These are phyloP conservation scores for Busseola fusca DNA, from an alignment of 2,888 invertebrate species.

Conservation along the genomic window DNA sequence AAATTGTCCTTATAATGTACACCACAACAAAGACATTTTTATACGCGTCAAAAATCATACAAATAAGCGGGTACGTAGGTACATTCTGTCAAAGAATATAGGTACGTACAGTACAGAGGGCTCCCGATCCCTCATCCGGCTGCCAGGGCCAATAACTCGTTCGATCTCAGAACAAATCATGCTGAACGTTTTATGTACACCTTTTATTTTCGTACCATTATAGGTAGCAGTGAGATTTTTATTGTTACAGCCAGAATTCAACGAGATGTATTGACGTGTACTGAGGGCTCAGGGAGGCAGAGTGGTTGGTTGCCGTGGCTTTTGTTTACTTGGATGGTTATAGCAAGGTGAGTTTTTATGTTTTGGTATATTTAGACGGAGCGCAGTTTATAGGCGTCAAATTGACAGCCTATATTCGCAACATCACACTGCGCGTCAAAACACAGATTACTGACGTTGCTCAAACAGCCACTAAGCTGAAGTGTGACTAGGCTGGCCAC, in stretches of 20 bases:
- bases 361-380: not conserved
- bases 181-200: conserved; percentile 55
- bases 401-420: too few species aligned
- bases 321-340: conserved; percentile 13
- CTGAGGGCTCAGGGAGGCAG: not conserved
- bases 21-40: conserved; percentile 34
- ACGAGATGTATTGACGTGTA: conserved; percentile 14
- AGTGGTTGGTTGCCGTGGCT: not conserved
- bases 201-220: conserved; percentile 48
- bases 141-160: conserved; percentile 58
- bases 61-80: conserved; percentile 7
- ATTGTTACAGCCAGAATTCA: conserved; percentile 42
- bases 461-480: too few species aligned
- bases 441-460: too few species aligned
- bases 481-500: too few species aligned
- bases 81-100: conserved; percentile 19
- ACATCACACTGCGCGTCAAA: too few species aligned
- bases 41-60: conserved; percentile 31
- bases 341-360: not conserved
- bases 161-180: conserved; percentile 60
- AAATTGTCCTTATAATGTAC: conserved; percentile 13
- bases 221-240: conserved; percentile 34
- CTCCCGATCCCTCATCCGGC: conserved; percentile 41
- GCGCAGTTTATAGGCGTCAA: too few species aligned
- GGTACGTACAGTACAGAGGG: conserved; percentile 4